Conservation (phyloP, 2,113 vertebrate genomes). For the Dipodomys ordii region DNA sequence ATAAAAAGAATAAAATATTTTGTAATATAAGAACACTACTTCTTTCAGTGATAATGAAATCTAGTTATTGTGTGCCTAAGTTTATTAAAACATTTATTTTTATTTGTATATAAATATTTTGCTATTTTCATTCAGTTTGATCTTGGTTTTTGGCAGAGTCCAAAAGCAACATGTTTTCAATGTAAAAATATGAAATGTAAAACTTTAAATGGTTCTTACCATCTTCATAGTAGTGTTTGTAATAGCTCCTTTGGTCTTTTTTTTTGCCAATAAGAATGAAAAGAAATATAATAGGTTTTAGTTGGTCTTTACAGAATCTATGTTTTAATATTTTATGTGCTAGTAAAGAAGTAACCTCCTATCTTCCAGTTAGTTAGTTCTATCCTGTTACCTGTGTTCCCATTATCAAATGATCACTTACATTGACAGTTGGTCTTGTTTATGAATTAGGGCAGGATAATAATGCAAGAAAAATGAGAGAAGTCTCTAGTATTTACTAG, state of each 20-base stretch:
- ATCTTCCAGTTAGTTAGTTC: constrained; percentile 4
- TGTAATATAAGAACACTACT: constrained; percentile 66
- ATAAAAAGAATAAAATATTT: constrained; percentile 60
- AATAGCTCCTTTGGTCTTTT: constrained; percentile 46
- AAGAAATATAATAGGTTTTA: constrained; percentile 52
- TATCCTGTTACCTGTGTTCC: not conserved
- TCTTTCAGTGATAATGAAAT: constrained; percentile 65
- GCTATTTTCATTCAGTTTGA: constrained; percentile 47
- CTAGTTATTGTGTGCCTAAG: constrained; percentile 28
- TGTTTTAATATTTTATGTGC: not conserved
- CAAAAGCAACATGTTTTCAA: constrained; percentile 15
- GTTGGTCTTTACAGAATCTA: constrained; percentile 43
- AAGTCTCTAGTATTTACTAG: not conserved
- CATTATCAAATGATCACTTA: constrained; percentile 1
- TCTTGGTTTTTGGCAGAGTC: constrained; percentile 21
- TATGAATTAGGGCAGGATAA: not conserved
- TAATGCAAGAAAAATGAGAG: constrained; percentile 8
- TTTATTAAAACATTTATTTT: constrained; percentile 61
- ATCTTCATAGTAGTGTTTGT: not conserved
- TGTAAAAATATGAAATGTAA: constrained; percentile 26
- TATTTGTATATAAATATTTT: constrained; percentile 58
- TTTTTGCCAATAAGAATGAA: constrained; percentile 9
- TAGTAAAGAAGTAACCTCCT: not conserved
- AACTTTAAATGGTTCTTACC: constrained; percentile 23
- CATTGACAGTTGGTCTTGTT: not conserved